Conservation (phyloP, 2,113 vertebrate genomes). For the Lagopus leucura region DNA sequence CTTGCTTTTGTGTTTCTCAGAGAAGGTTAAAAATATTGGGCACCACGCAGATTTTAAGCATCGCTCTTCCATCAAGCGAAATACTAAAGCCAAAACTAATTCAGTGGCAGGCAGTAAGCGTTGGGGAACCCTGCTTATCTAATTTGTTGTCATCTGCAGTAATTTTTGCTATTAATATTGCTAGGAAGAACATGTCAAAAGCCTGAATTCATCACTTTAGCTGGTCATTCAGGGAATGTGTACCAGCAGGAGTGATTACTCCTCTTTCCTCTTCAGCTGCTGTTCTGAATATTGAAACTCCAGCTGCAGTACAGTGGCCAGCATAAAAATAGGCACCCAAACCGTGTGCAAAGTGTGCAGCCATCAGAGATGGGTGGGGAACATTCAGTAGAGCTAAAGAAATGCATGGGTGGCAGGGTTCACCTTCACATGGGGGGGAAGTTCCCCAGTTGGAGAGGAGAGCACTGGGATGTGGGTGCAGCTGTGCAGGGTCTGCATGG, state of each 20-base stretch:
- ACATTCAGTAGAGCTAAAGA: background rate
- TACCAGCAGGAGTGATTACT: background rate
- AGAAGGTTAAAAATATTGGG: background rate
- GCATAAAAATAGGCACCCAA: background rate
- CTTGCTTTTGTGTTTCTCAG: background rate
- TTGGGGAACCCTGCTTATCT: background rate
- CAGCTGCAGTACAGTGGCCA: background rate
- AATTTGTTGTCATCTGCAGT: slow-evolving; percentile 39
- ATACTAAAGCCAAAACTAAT: slow-evolving; percentile 31
- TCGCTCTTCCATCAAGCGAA: slow-evolving; percentile 50
- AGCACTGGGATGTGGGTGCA: rapidly evolving
- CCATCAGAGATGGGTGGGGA: background rate
- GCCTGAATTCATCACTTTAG: background rate
- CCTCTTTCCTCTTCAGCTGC: background rate
- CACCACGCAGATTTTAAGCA: background rate
- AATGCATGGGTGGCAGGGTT: background rate
- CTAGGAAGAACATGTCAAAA: slow-evolving; percentile 7
- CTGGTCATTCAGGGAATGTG: background rate
- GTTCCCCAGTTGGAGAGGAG: background rate
- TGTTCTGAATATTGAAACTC: background rate
- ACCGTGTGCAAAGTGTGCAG: background rate
- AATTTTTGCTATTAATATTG: slow-evolving; percentile 31
- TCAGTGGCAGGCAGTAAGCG: background rate
- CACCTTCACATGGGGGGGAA: background rate
- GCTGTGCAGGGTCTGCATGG: rapidly evolving